phyloP scores from a whole-genome alignment of 1,140 invertebrate genomes.

The Adelges cooleyi region DNA sequence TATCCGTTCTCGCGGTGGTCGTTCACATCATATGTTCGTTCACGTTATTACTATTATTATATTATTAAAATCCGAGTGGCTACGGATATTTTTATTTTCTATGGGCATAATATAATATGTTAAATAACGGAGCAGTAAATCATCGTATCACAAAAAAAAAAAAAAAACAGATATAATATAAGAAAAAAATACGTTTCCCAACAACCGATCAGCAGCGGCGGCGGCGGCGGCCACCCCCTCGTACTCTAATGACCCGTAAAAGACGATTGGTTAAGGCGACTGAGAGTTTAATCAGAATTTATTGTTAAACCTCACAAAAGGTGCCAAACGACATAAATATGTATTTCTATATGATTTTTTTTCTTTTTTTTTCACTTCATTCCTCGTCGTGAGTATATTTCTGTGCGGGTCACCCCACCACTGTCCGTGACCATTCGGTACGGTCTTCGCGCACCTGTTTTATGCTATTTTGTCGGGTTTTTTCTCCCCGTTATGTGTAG shows the following conservation, averaged over 20 bases:
- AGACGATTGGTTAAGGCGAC: slow-evolving; percentile 27
- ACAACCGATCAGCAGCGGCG: slow-evolving; percentile 14
- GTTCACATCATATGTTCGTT: slow-evolving; percentile 17
- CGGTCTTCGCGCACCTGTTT: slow-evolving; percentile 16
- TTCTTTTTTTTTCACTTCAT: not conserved
- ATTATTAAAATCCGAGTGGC: slow-evolving; percentile 4
- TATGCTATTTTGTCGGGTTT: not conserved
- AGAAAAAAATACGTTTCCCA: slow-evolving; percentile 17
- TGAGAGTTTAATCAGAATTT: slow-evolving; percentile 28
- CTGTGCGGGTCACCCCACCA: not conserved
- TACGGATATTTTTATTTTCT: not conserved
- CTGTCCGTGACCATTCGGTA: slow-evolving; percentile 23
- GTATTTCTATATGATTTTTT: slow-evolving; percentile 27
- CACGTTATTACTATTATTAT: not conserved
- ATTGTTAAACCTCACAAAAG: slow-evolving; percentile 27
- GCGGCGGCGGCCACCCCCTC: slow-evolving; percentile 3
- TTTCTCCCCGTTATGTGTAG: not conserved
- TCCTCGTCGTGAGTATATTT: not conserved
- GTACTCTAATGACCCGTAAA: slow-evolving; percentile 29
- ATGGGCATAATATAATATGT: not conserved
- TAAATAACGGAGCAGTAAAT: slow-evolving; percentile 23
- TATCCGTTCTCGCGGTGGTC: slow-evolving; percentile 28
- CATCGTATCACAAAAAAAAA: slow-evolving; percentile 26
- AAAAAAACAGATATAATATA: not conserved
- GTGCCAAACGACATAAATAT: slow-evolving; percentile 28